These are phyloP conservation scores for Nasonovia ribisnigri DNA, from an alignment of 2,888 invertebrate species.

Conservation along the genomic window DNA sequence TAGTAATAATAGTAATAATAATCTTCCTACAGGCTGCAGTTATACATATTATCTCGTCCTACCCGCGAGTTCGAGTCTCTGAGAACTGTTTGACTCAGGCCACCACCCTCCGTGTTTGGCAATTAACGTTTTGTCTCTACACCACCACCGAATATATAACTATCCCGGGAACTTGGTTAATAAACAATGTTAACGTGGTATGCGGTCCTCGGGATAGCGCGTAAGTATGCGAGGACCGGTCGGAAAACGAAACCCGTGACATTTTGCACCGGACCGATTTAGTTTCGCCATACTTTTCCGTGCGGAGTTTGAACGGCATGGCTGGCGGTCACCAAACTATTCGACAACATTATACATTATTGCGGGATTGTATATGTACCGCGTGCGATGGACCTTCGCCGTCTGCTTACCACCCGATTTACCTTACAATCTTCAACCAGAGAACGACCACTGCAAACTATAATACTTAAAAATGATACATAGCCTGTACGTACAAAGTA, in stretches of 20 bases:
- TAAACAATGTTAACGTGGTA: constrained; percentile 48
- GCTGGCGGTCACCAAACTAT: constrained; percentile 17
- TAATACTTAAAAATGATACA: not conserved
- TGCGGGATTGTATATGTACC: not conserved
- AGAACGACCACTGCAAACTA: not conserved
- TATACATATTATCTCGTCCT: not conserved
- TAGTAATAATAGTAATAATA: not conserved
- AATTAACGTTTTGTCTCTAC: not conserved
- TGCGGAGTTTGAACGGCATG: not conserved
- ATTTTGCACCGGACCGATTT: constrained; percentile 30
- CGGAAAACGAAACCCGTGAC: constrained; percentile 11
- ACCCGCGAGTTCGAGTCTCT: not conserved
- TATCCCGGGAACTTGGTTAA: constrained; percentile 38
- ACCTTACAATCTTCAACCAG: not conserved
- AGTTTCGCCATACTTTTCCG: constrained; percentile 38
- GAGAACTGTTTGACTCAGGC: not conserved
- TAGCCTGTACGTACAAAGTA: not conserved
- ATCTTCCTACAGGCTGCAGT: not conserved
- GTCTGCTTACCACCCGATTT: not conserved
- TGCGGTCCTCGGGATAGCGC: not conserved
- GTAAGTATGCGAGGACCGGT: not conserved
- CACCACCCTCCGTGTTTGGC: not conserved
- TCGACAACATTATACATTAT: constrained; percentile 26
- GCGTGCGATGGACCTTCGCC: not conserved
- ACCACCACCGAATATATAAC: not conserved